Conservation (phyloP, 2,888 invertebrate genomes). For the Agrotis segetum region DNA sequence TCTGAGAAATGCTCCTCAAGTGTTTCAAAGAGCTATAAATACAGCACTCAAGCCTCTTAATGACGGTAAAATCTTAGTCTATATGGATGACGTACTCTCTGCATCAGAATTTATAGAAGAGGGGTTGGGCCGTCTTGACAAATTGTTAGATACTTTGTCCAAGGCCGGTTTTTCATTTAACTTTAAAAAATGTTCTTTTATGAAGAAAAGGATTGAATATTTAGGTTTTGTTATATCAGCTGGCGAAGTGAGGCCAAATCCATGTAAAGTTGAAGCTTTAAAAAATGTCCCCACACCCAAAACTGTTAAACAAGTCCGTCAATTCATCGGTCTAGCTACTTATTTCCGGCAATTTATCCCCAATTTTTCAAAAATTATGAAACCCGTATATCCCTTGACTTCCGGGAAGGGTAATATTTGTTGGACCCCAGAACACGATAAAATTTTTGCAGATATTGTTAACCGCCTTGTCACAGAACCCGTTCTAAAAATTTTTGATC, state of each 20-base stretch:
- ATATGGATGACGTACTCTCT: neutral
- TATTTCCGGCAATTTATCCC: neutral
- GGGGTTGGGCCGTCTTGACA: neutral
- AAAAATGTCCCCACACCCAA: neutral
- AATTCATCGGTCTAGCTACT: neutral
- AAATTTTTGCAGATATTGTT: neutral
- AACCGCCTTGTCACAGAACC: neutral
- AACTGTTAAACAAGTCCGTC: neutral
- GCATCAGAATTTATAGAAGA: neutral
- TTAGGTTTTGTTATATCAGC: neutral
- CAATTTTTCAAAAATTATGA: neutral
- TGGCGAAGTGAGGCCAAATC: neutral
- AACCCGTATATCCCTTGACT: neutral
- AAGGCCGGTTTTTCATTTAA: neutral
- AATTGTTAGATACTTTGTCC: neutral
- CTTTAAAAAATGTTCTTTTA: neutral
- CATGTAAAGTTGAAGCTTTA: neutral
- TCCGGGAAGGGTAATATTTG: neutral
- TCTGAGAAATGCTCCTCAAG: neutral
- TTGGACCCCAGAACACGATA: neutral
- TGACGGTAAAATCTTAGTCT: neutral
- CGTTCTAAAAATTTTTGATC: neutral
- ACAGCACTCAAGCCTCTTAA: neutral
- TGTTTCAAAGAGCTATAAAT: slow-evolving; percentile 1
- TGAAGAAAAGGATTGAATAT: neutral